A percentile compares a stretch with the other conserved stretches of the same genome.
phyloP scores from a whole-genome alignment of 2,888 invertebrate species.

The Stramonita haemastoma region DNA sequence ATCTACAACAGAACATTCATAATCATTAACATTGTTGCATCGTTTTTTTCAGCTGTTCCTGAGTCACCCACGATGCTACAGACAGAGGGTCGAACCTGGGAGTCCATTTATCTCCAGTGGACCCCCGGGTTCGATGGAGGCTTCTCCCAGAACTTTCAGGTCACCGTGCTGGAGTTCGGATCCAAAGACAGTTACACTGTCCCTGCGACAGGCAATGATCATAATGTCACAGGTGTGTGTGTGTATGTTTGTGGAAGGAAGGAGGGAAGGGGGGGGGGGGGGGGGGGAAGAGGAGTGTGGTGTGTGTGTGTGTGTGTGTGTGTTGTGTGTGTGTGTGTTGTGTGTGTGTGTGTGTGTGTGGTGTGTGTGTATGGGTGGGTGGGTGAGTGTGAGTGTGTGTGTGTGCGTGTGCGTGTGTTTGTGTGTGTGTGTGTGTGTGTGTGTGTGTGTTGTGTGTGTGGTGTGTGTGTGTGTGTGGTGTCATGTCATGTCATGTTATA shows the following conservation, averaged over 20 bases:
- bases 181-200: slow-evolving; percentile 53
- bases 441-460: too few species aligned
- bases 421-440: not conserved
- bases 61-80: slow-evolving; percentile 62
- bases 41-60: slow-evolving; percentile 62
- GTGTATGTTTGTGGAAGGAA: too few species aligned
- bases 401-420: too few species aligned
- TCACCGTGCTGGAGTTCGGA: slow-evolving; percentile 53
- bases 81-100: slow-evolving; percentile 64
- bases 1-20: not conserved
- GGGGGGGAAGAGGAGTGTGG: not conserved
- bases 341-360: too few species aligned
- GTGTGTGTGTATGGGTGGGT: too few species aligned
- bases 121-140: slow-evolving; percentile 72
- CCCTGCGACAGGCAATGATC: slow-evolving; percentile 52
- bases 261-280: too few species aligned
- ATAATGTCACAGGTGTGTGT: slow-evolving; percentile 65
- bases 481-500: too few species aligned
- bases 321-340: too few species aligned
- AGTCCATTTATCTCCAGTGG: slow-evolving; percentile 69
- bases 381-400: too few species aligned
- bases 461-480: too few species aligned
- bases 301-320: too few species aligned
- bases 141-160: slow-evolving; percentile 62
- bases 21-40: not conserved